Base-by-base conservation (phyloP, 2,888 invertebrate genomes). In the Agapostemon virescens region DNA sequence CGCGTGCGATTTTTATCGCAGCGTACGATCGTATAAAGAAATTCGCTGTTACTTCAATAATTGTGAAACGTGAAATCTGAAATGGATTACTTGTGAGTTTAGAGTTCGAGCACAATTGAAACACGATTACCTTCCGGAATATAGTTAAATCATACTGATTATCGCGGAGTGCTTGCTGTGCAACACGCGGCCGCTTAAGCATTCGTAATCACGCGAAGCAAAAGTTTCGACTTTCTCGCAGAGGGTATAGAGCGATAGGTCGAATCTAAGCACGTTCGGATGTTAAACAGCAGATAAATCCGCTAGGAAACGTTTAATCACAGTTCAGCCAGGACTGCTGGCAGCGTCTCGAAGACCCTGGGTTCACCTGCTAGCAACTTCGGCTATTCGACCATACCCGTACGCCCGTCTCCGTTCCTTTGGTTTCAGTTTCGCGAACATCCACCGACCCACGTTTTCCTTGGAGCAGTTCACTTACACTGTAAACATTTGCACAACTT, bases 401-500 rank as follows among this genome's bases (percentile, higher is more conserved):
- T 0, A 4, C 63, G 36, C 64, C 9, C 49, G 49, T 13, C 17
- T 45, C 45, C 61, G n/a, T 30, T 72, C 58, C 63, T 26, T 36
- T 33, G 70, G 13, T n/a, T 36, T 30, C 63, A 38, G 23, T 58
- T 40, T 11, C 23, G 64, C 40, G 42, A 36, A n/a, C 45, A 52
- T 70, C 63, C 40, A 52, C 17, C 61, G 52, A 30, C n/a, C 20
- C 52, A 55, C 74, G 58, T 81, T 77, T 78, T 74, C 81, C 81
- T 80, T 83, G 58, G 71, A 74, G 73, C 74, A 73, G 84, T 85
- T 86, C 84, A 79, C 86, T 81, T 81, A 69, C 79, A 86, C 71
- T 71, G 81, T 82, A 86, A 86, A 86, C 82, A 86, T 86, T 86
- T 86, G 78, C 85, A 76, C 84, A 86, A 86, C 85, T 84, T 86